Evolutionary conservation across 2,113 vertebrate genomes (phyloP).

Genomic region (Osmerus eperlanus): DNA sequence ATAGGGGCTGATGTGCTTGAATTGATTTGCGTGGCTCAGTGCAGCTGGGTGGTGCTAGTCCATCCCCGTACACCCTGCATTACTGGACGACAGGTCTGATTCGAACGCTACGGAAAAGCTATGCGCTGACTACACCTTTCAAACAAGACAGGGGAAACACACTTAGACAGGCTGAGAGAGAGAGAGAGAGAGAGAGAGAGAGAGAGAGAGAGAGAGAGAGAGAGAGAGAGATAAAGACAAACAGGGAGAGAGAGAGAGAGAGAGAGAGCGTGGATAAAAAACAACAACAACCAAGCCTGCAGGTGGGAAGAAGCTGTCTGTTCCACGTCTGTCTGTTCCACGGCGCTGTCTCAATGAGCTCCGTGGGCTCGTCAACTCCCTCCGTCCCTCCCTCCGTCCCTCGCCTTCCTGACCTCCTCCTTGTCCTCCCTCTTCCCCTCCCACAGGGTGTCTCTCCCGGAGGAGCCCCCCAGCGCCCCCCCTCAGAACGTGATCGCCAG

Average conservation of each 20-base stretch:
- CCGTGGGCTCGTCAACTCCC: background rate
- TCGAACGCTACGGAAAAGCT: background rate
- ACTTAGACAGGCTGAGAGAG: background rate
- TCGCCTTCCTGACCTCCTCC: background rate
- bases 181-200: background rate
- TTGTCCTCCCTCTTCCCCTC: background rate
- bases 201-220: background rate
- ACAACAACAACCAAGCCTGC: background rate
- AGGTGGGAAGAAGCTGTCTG: background rate
- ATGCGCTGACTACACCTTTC: background rate
- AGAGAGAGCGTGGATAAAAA: background rate
- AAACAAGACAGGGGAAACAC: background rate
- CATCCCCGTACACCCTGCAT: no score
- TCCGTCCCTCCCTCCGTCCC: no score
- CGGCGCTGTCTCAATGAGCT: background rate
- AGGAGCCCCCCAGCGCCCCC: constrained; percentile 89
- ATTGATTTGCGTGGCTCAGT: background rate
- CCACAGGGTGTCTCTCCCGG: constrained; percentile 85
- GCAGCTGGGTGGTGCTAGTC: background rate
- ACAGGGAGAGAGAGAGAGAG: background rate
- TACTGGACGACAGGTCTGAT: background rate
- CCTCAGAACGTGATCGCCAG: constrained; percentile 95
- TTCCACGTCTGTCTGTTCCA: background rate
- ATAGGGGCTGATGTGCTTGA: constrained; percentile 3
- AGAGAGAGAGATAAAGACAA: background rate